These are phyloP conservation scores for Mallateleia sp. DNA, from an alignment of 2,888 invertebrate species.

Conservation along the genomic window DNA sequence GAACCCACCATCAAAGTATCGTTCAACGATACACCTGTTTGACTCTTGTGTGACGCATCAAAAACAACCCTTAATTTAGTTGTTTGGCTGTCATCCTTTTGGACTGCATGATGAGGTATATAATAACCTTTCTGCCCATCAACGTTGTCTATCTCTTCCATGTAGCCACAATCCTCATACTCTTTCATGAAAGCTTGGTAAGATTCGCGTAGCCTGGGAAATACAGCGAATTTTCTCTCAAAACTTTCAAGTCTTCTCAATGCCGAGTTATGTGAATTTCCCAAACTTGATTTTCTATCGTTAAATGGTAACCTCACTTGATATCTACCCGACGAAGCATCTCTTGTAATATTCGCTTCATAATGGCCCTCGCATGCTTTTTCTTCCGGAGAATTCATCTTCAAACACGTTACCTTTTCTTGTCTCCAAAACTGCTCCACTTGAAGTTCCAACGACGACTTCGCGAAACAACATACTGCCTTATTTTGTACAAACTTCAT, in stretches of 20 bases:
- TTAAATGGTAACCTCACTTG: slow-evolving; percentile 42
- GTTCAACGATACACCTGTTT: not conserved
- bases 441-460: not conserved
- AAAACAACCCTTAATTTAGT: slow-evolving; percentile 1
- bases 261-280: not conserved
- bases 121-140: not conserved
- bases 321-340: not conserved
- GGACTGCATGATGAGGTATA: slow-evolving; percentile 1
- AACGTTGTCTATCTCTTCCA: not conserved
- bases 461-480: slow-evolving; percentile 2
- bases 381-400: not conserved
- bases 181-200: not conserved
- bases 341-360: not conserved
- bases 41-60: not conserved
- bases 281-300: not conserved
- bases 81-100: not conserved
- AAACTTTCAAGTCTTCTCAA: not conserved
- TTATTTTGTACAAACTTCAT: no score
- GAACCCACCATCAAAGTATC: slow-evolving; percentile 6
- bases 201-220: not conserved
- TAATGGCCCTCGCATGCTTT: not conserved
- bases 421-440: slow-evolving; percentile 11
- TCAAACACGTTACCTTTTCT: not conserved
- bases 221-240: not conserved
- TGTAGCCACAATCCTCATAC: not conserved